Evolutionary conservation across 2,888 invertebrate species (phyloP), one percentile per base, ranked within the genome.

Genomic region (Yponomeuta malinellus): DNA sequence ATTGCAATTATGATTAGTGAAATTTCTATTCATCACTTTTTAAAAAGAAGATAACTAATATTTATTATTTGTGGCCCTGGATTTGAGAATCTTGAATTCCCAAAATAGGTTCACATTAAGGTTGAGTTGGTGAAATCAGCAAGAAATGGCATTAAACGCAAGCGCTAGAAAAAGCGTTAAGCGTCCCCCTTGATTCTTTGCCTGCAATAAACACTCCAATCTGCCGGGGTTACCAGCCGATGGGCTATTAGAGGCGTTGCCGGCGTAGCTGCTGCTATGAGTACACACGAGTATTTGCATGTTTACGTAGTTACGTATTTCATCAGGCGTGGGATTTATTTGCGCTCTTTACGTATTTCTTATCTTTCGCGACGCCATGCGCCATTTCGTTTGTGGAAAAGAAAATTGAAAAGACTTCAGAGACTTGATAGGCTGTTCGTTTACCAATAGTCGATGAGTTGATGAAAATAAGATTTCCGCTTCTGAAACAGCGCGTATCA

Each of bases 311-410:
- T 74, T 31, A 69, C 15, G 37, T 48, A 66, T 52, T 63, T 48
- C 33, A 23, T 5, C 66, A n/a, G 15, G 48, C 37, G 43, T 29
- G 33, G 29, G 29, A 65, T 65, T 23, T 65, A 65, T 65, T 65
- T 65, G 65, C 29, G 29, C 65, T 15, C 69, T 48, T 71, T 52
- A 2, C 12, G 23, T 23, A 23, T 67, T 33, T 33, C 12, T 15
- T 70, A 23, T 48, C 75, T 71, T 75, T 12, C 37, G 75, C 73
- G 79, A 83, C 77, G 72, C 75, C 65, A 8, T 64, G 83, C 77
- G 72, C 75, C 65, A 8, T 64, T 59, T 2, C 10, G 2, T 64
- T 23, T 65, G 12, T 31, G 33, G 33, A 12, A 31, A 33, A 33
- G 31, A 65, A 12, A 31, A 29, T 65, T 59, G 52, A 59, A 59